Evolutionary conservation across 2,797 vertebrate genomes (phyloP), one percentile per base, ranked within the genome.

Genomic region (Podargus strigoides): DNA sequence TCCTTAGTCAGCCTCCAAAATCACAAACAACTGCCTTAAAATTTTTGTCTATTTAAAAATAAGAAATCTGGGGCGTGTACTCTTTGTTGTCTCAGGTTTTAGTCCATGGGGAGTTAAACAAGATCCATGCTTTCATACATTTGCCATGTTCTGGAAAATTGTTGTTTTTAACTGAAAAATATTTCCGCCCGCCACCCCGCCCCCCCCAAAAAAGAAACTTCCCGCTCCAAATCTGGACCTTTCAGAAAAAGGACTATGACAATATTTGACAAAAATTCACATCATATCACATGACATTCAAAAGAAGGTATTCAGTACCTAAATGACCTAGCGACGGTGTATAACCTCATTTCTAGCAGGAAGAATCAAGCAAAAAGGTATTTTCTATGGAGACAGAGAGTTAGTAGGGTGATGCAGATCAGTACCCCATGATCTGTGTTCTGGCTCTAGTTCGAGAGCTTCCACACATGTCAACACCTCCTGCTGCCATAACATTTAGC

Each of bases 51-150:
- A 14, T 42, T 82, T 63, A 79, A 73, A 89, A 92, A 27, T 16
- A 83, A 93, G 18, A 58, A 55, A 59, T 52, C 1, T 28, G 13
- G 28, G 28, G 15, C 5, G 32, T 55, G 70, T 55, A 42, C 32
- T 82, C 27, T 86, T 39, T 80, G 49, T 27, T 60, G 23, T 37
- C 83, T 95, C 64, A 55, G 75, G 30, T 78, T 89, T 77, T 58
- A 87, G n/a, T 53, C 68, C 39, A n/a, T 0, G 68, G 56, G 23
- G 53, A 94, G 15, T 69, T 88, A 86, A 85, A 83, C 26, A 74
- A 78, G n/a, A 55, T 58, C 34, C 30, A 72, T 7, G 23, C 18
- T 85, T 85, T 88, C 36, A 62, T 7, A n/a, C 5, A 28, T 30
- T 76, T 92, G 27, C 16, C n/a, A 41, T 3, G 18, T 36, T 81